Percentiles rank a stretch among this genome's conserved stretches.
Evolutionary conservation across 2,888 invertebrate genomes (phyloP).

Genomic region (Mantis religiosa): DNA sequence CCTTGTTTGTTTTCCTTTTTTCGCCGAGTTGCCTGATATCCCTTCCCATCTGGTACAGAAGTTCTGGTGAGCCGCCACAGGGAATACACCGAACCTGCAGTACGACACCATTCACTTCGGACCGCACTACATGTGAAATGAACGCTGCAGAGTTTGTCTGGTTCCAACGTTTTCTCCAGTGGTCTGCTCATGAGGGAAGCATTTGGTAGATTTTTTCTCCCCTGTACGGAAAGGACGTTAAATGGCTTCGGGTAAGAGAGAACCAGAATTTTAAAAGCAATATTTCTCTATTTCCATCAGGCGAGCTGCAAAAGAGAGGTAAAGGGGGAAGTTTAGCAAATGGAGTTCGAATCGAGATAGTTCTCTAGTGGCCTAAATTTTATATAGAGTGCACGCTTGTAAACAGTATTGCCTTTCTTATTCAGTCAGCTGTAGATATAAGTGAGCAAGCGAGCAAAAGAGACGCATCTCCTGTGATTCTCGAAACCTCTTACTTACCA

Average conservation of each 20-base stretch:
- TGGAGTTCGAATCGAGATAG: background rate
- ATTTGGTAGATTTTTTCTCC: background rate
- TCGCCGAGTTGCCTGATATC: background rate
- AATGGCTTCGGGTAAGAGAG: background rate
- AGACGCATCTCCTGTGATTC: no score
- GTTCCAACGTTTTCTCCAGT: background rate
- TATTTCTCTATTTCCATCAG: background rate
- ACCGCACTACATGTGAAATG: background rate
- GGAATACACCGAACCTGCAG: background rate
- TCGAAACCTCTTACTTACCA: no score
- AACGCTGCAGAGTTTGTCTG: background rate
- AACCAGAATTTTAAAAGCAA: background rate
- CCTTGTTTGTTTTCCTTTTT: background rate
- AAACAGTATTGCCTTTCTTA: background rate
- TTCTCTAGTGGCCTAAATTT: background rate
- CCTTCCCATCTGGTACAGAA: background rate
- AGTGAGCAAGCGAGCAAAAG: no score
- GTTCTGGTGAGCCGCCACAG: background rate
- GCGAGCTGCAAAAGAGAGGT: background rate
- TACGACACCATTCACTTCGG: background rate
- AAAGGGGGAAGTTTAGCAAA: background rate
- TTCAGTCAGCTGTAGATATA: background rate
- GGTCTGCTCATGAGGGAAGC: background rate
- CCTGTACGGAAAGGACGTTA: background rate
- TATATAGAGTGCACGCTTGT: background rate